These are phyloP conservation scores for Spongia lamella DNA, from an alignment of 37 sponge, comb jelly and placozoan genomes.

Conservation along the genomic window DNA sequence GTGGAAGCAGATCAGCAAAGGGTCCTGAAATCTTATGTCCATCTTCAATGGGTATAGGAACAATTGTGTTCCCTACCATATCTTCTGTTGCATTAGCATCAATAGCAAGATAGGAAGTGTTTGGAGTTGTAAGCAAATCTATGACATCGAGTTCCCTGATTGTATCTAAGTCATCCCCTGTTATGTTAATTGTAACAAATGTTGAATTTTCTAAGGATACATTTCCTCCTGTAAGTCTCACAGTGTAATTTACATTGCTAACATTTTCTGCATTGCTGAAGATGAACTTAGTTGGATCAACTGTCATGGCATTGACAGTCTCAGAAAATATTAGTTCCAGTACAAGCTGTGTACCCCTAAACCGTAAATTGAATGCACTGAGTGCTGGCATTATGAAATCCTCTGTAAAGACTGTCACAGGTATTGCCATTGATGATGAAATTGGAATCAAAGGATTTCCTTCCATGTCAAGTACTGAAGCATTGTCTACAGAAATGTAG, in stretches of 20 bases:
- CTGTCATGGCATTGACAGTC: conserved; percentile 76
- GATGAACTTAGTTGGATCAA: conserved; percentile 60
- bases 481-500: conserved; percentile 44
- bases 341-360: conserved; percentile 34
- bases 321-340: conserved; percentile 86
- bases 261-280: conserved; percentile 57
- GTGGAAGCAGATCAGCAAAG: conserved; percentile 81
- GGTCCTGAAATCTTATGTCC: conserved; percentile 43
- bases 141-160: conserved; percentile 66
- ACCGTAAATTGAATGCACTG: conserved; percentile 59
- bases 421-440: conserved; percentile 24
- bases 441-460: conserved; percentile 52
- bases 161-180: conserved; percentile 48
- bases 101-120: conserved; percentile 63
- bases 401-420: conserved; percentile 34
- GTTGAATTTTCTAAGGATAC: conserved; percentile 62
- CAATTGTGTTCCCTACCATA: conserved; percentile 64
- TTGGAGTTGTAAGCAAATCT: conserved; percentile 56
- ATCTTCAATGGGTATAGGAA: conserved; percentile 16
- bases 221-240: conserved; percentile 66
- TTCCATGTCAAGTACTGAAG: conserved; percentile 72
- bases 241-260: conserved; percentile 15
- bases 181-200: conserved; percentile 51
- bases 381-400: conserved; percentile 70
- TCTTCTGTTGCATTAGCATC: conserved; percentile 32